These are phyloP conservation scores for Rhabdomys pumilio DNA, from an alignment of 2,797 vertebrate species.

Conservation along the genomic window DNA sequence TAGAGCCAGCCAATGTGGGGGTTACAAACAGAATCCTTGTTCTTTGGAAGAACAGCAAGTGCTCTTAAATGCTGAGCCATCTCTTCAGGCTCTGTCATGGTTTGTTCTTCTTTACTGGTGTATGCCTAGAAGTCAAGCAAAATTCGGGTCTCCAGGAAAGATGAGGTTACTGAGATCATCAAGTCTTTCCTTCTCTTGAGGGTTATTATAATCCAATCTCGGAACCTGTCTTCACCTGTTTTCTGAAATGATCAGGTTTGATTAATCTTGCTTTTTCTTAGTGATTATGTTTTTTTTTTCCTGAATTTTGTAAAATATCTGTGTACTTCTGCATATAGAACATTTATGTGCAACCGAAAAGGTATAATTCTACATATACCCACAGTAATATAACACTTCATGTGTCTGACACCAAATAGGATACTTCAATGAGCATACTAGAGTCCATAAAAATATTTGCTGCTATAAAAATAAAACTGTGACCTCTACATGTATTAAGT, in stretches of 20 bases:
- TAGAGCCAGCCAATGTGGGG: not conserved
- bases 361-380: not conserved
- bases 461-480: not conserved
- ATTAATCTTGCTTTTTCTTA: slow-evolving; percentile 6
- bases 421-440: not conserved
- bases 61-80: not conserved
- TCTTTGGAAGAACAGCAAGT: not conserved
- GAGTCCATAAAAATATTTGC: not conserved
- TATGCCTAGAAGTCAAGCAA: not conserved
- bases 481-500: not conserved
- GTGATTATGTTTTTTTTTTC: not conserved
- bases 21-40: not conserved
- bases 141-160: not conserved
- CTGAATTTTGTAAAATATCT: not conserved
- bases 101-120: not conserved
- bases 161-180: not conserved
- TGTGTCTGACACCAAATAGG: not conserved
- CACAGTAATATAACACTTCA: not conserved
- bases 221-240: not conserved
- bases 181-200: not conserved
- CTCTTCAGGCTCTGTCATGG: not conserved
- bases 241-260: slow-evolving; percentile 7
- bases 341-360: not conserved
- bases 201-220: not conserved
- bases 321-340: not conserved